These are phyloP conservation scores for Drosophila kohkoa DNA, from an alignment of 1,140 invertebrate species.

Conservation along the genomic window DNA sequence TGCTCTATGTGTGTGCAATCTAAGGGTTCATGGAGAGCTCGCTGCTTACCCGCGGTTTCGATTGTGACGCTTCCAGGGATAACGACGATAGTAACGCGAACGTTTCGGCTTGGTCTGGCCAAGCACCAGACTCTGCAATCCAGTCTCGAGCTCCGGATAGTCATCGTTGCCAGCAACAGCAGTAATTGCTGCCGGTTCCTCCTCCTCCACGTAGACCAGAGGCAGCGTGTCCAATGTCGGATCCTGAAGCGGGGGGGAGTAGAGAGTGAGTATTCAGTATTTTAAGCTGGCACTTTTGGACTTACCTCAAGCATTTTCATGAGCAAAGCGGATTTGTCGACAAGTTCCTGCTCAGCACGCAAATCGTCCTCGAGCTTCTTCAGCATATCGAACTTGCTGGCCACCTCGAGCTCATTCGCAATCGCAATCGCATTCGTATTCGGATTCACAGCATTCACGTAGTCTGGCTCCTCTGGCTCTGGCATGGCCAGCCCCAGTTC, in stretches of 20 bases:
- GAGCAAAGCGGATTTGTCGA: conserved; percentile 81
- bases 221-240: conserved; percentile 81
- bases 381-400: conserved; percentile 75
- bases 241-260: conserved; percentile 59
- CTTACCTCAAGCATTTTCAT: conserved; percentile 84
- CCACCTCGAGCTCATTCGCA: conserved; percentile 68
- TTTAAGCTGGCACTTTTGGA: conserved; percentile 19
- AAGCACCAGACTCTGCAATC: conserved; percentile 39
- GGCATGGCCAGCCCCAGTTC: conserved; percentile 48
- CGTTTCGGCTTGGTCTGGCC: conserved; percentile 83
- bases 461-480: conserved; percentile 57
- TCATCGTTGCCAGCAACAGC: conserved; percentile 39
- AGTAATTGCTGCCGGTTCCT: conserved; percentile 37
- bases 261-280: not conserved
- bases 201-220: conserved; percentile 85
- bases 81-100: conserved; percentile 87
- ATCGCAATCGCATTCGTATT: not conserved
- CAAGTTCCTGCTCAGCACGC: conserved; percentile 79
- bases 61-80: conserved; percentile 87
- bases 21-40: not conserved
- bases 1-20: not conserved
- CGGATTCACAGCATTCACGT: conserved; percentile 29
- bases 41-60: conserved; percentile 77
- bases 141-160: conserved; percentile 61
- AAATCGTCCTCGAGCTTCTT: conserved; percentile 81